A percentile compares a stretch with the other conserved stretches of the same genome.
Conservation (phyloP, 2,113 vertebrate species). For the Solea senegalensis region DNA sequence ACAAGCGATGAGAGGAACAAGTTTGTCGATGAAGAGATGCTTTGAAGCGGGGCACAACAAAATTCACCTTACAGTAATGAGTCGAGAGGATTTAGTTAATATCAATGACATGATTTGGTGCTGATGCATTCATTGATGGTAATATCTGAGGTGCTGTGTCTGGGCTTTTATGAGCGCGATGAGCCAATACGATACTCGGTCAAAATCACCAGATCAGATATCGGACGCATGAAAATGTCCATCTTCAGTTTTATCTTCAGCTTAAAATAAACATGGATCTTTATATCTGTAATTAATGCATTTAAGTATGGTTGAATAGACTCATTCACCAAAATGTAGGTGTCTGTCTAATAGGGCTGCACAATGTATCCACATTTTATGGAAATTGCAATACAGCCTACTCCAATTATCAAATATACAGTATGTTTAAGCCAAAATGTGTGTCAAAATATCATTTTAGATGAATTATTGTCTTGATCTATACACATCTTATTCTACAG, state of each 20-base stretch:
- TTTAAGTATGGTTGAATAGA: constrained; percentile 9
- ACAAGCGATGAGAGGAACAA: constrained; percentile 27
- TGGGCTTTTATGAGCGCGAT: neutral
- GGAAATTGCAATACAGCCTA: no score
- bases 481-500: no score
- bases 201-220: no score
- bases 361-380: no score
- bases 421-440: no score
- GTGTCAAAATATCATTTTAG: no score
- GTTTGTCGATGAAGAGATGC: constrained; percentile 4
- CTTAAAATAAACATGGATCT: neutral
- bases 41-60: constrained; percentile 5
- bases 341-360: neutral
- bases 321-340: constrained; percentile 10
- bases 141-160: neutral
- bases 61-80: neutral
- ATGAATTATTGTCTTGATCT: no score
- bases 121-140: neutral
- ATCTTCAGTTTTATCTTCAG: no score
- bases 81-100: constrained; percentile 4
- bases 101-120: constrained; percentile 9
- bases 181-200: no score
- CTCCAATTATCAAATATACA: no score
- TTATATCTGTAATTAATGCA: neutral
- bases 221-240: no score